Evolutionary conservation across 2,113 vertebrate genomes (phyloP).

Genomic region (Oryzias melastigma): DNA sequence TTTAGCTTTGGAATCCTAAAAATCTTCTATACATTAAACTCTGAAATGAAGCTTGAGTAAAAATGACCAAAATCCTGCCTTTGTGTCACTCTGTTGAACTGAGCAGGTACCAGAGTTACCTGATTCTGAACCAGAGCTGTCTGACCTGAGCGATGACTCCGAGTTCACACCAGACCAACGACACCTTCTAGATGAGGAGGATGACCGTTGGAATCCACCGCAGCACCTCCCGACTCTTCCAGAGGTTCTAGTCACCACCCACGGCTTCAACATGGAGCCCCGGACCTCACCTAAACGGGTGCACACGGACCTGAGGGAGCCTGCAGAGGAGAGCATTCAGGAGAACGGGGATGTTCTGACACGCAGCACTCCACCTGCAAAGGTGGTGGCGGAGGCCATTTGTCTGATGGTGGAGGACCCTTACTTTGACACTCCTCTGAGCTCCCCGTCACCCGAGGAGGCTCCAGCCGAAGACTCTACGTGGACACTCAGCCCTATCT

Average conservation of each 20-base stretch:
- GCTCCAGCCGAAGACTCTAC: background rate
- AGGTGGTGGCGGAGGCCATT: conserved; percentile 6
- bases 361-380: background rate
- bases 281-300: background rate
- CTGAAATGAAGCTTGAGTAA: background rate
- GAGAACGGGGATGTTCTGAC: background rate
- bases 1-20: too few relatives aligned
- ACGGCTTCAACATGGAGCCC: conserved; percentile 1
- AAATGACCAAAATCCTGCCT: background rate
- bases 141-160: conserved; percentile 37
- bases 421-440: conserved; percentile 64
- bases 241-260: background rate
- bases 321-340: background rate
- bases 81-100: conserved; percentile 3
- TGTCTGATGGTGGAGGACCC: conserved; percentile 78
- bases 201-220: background rate
- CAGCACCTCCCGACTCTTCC: background rate
- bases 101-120: conserved; percentile 37
- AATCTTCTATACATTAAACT: too few relatives aligned
- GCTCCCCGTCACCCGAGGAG: conserved; percentile 9
- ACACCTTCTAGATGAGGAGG: conserved; percentile 24
- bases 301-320: background rate
- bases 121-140: conserved; percentile 13
- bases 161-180: conserved; percentile 18
- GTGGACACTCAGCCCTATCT: conserved; percentile 12